Conservation (phyloP, 2,113 vertebrate genomes). For the Dasypus novemcinctus region DNA sequence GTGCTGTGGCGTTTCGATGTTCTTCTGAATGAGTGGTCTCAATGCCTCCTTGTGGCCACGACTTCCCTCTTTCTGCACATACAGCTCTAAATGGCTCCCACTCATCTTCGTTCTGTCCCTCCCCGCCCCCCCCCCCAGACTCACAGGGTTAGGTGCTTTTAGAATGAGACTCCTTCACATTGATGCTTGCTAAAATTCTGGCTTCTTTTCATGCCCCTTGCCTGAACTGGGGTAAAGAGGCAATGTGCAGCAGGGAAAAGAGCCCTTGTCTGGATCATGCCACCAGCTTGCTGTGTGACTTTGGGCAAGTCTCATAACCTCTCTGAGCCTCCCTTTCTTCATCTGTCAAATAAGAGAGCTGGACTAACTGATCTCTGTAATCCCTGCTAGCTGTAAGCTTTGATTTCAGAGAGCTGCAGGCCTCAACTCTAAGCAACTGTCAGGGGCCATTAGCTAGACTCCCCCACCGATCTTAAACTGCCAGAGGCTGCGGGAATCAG, state of each 20-base stretch:
- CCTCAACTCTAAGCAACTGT: constrained; percentile 40
- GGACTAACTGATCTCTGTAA: background rate
- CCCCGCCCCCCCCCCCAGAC: too few relatives aligned
- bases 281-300: constrained; percentile 15
- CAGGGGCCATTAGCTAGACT: constrained; percentile 74
- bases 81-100: background rate
- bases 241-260: background rate
- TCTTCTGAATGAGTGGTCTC: background rate
- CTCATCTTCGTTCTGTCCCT: background rate
- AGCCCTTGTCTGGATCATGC: background rate
- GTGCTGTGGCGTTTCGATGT: background rate
- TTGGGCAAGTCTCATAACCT: background rate
- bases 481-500: constrained; percentile 73
- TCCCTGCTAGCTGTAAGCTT: background rate
- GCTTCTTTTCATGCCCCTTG: background rate
- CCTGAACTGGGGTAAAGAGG: background rate
- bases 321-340: background rate
- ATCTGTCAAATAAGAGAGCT: background rate
- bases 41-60: background rate
- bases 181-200: background rate
- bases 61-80: background rate
- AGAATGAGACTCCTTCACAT: background rate
- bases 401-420: constrained; percentile 21
- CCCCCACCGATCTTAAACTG: constrained; percentile 77
- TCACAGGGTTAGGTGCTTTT: background rate